Conservation (phyloP, 2,113 vertebrate species). For the Lutjanus erythropterus region DNA sequence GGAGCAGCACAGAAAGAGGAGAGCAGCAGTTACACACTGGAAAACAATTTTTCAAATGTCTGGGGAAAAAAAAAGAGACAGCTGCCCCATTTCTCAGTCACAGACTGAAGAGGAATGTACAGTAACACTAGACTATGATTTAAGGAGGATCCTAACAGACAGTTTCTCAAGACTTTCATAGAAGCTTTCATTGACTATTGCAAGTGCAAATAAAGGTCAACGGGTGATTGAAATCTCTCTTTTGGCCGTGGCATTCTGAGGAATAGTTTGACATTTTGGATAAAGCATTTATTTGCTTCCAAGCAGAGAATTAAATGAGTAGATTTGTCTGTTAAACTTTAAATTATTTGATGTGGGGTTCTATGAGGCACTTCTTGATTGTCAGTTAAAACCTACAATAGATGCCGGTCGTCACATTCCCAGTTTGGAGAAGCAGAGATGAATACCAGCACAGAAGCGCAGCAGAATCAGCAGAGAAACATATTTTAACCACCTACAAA, state of each 20-base stretch:
- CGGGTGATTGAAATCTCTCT: not conserved
- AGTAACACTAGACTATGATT: conserved; percentile 47
- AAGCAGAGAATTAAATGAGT: not conserved
- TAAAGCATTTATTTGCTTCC: not conserved
- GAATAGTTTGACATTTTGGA: not conserved
- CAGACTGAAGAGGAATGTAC: conserved; percentile 40
- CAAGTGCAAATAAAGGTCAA: not conserved
- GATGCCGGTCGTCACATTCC: no score
- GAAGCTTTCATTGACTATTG: not conserved
- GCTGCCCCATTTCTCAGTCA: conserved; percentile 46
- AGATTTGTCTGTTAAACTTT: no score
- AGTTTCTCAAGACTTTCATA: conserved; percentile 23
- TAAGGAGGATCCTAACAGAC: conserved; percentile 27
- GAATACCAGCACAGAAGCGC: no score
- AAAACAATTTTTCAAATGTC: conserved; percentile 42
- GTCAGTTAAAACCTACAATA: no score
- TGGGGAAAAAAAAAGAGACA: conserved; percentile 11
- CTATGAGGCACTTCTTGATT: no score
- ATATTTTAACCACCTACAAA: no score
- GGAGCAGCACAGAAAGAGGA: conserved; percentile 23
- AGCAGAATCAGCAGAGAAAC: no score
- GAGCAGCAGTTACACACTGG: conserved; percentile 24
- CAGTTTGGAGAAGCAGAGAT: no score
- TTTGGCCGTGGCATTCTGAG: not conserved
- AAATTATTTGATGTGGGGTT: no score